Percentiles rank a stretch among this genome's conserved stretches.
Conservation (phyloP, 2,888 invertebrate genomes). For the Apocheima hispidaria region DNA sequence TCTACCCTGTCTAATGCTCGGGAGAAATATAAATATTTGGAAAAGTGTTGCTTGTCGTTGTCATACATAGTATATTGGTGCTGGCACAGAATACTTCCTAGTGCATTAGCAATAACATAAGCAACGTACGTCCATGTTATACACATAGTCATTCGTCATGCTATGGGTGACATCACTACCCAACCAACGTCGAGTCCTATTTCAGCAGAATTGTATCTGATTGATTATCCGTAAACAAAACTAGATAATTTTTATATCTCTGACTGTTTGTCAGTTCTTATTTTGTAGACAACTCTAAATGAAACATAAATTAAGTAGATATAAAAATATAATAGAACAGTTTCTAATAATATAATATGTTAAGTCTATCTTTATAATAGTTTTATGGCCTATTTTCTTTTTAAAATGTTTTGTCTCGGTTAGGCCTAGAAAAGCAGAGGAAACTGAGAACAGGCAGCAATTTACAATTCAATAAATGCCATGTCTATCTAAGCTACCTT, state of each 20-base stretch:
- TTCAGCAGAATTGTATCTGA: not conserved
- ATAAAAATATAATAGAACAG: too few species aligned
- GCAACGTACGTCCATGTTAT: not conserved
- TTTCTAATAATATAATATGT: too few species aligned
- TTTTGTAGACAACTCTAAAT: too few species aligned
- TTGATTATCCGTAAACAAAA: not conserved
- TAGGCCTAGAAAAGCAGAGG: too few species aligned
- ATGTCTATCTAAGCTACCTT: too few species aligned
- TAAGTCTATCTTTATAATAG: too few species aligned
- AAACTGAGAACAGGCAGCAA: too few species aligned
- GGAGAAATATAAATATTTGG: conserved; percentile 35
- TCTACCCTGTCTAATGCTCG: conserved; percentile 52
- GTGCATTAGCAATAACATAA: not conserved
- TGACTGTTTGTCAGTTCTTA: not conserved
- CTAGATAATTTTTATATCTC: not conserved
- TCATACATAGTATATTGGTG: conserved; percentile 1
- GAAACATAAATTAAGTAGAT: too few species aligned
- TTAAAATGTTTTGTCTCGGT: too few species aligned
- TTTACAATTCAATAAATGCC: too few species aligned
- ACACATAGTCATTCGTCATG: not conserved
- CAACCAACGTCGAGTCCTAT: not conserved
- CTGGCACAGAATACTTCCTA: not conserved
- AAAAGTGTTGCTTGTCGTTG: conserved; percentile 6
- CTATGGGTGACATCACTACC: not conserved
- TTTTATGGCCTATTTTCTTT: too few species aligned